Conservation (phyloP, 2,113 vertebrate species). For the Agapornis roseicollis region DNA sequence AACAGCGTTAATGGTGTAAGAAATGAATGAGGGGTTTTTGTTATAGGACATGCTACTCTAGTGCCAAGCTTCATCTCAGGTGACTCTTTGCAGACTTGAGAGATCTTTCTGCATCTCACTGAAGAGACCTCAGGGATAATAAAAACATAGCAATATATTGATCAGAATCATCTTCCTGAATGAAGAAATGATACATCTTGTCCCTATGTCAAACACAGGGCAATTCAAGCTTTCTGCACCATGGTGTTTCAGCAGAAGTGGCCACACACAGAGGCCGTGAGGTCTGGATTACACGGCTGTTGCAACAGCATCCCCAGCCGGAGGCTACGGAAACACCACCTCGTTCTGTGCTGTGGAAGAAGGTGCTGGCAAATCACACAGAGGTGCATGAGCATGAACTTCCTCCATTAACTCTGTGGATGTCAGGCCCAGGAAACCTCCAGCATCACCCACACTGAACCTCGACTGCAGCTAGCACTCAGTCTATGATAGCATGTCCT, state of each 20-base stretch:
- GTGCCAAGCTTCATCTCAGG: not conserved
- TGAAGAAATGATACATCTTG: not conserved
- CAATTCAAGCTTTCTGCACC: not conserved
- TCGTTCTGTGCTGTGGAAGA: not conserved
- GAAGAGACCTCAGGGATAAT: not conserved
- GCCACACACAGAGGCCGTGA: accelerated
- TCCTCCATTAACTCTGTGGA: not conserved
- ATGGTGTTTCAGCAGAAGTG: not conserved
- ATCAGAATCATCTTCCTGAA: not conserved
- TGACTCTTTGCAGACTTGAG: not conserved
- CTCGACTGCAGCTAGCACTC: accelerated
- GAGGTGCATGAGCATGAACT: accelerated
- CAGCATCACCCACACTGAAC: accelerated
- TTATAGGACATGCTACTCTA: not conserved
- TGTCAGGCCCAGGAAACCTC: not conserved
- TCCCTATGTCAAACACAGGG: not conserved
- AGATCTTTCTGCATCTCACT: not conserved
- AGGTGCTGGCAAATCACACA: not conserved
- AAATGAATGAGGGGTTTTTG: not conserved
- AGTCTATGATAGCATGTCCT: accelerated
- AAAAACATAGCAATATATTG: not conserved
- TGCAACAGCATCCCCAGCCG: not conserved
- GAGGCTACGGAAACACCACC: not conserved
- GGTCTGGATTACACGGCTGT: accelerated
- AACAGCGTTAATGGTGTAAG: not conserved